A percentile compares a stretch with the other conserved stretches of the same genome.
phyloP scores from a whole-genome alignment of 2,888 invertebrate genomes.

The Dorcus hopei region DNA sequence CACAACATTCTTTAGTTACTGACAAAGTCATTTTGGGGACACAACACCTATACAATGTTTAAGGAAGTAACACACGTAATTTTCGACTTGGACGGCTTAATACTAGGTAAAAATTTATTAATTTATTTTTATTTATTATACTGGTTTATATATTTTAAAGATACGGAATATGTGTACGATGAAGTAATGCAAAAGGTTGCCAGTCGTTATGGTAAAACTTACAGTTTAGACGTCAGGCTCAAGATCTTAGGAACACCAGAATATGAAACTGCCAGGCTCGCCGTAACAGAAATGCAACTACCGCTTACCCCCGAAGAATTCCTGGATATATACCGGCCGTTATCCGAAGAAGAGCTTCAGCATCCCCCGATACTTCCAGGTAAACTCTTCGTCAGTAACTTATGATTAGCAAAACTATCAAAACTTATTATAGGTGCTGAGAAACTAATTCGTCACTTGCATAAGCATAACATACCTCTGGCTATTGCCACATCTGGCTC shows the following conservation, averaged over 20 bases:
- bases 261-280: conserved; percentile 63
- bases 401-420: neutral
- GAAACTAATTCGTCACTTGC: conserved; percentile 58
- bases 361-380: conserved; percentile 29
- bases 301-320: conserved; percentile 68
- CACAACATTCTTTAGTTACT: too few relatives aligned
- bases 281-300: conserved; percentile 64
- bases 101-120: conserved; percentile 52
- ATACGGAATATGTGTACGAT: conserved; percentile 79
- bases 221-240: conserved; percentile 75
- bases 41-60: too few relatives aligned
- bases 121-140: too few relatives aligned
- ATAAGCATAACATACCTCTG: conserved; percentile 60
- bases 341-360: conserved; percentile 47
- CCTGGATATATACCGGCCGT: conserved; percentile 56
- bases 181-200: conserved; percentile 68
- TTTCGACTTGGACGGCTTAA: conserved; percentile 68
- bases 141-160: conserved; percentile 49
- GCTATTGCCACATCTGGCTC: conserved; percentile 69
- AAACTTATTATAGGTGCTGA: conserved; percentile 51
- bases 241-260: conserved; percentile 76
- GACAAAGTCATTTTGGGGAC: too few relatives aligned
- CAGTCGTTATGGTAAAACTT: conserved; percentile 68
- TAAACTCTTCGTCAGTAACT: conserved; percentile 7
- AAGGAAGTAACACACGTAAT: conserved; percentile 67